These are phyloP conservation scores for Myotis findleyi DNA, from an alignment of 2,797 vertebrate species.

Conservation along the genomic window DNA sequence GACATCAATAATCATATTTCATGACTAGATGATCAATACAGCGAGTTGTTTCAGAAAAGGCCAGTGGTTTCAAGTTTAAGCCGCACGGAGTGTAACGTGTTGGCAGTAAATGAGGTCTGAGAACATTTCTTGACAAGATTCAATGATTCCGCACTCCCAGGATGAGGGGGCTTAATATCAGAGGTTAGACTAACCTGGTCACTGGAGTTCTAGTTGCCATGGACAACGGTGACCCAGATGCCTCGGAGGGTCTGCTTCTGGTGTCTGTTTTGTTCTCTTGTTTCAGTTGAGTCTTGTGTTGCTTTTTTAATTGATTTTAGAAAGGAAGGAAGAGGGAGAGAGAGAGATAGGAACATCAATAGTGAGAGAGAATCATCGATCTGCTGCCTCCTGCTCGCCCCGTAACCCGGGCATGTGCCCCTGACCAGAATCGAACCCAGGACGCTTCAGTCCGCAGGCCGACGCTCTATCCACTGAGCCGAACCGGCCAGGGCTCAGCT, in stretches of 20 bases:
- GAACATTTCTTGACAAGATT: not conserved
- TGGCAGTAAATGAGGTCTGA: not conserved
- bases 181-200: not conserved
- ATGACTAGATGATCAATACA: not conserved
- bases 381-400: too few species aligned
- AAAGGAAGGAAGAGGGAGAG: too few species aligned
- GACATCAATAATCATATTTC: too few species aligned
- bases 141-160: not conserved
- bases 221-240: rapidly evolving
- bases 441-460: too few species aligned
- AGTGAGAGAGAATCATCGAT: too few species aligned
- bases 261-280: not conserved
- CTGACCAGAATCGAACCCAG: too few species aligned
- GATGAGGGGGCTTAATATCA: not conserved
- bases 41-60: not conserved
- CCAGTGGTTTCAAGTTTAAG: not conserved
- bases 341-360: too few species aligned
- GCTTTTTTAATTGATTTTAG: too few species aligned
- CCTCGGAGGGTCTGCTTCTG: not conserved
- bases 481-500: too few species aligned
- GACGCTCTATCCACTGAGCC: too few species aligned
- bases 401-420: too few species aligned
- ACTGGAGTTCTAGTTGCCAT: not conserved
- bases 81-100: not conserved
- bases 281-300: not conserved